A percentile compares a stretch with the other conserved stretches of the same genome.
These are phyloP conservation scores for Sorex fumeus DNA, from an alignment of 2,113 vertebrate genomes.

Conservation along the genomic window DNA sequence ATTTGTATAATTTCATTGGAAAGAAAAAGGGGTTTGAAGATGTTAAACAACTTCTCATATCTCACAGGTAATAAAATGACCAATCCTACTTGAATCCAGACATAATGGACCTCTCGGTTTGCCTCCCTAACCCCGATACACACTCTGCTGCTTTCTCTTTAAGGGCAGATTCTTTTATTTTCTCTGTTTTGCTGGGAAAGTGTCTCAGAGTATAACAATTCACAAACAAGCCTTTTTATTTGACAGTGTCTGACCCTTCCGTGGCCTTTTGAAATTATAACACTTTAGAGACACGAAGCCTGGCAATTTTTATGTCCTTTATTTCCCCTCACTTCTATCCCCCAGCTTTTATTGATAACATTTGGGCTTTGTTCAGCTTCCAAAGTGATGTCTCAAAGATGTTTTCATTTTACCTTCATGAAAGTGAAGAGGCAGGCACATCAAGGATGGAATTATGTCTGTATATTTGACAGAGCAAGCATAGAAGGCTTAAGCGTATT, in stretches of 20 bases:
- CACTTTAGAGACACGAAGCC: not conserved
- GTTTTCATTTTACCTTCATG: constrained; percentile 14
- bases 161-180: not conserved
- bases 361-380: not conserved
- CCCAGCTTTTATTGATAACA: not conserved
- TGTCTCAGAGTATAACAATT: constrained; percentile 41
- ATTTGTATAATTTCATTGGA: too few relatives aligned
- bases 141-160: not conserved
- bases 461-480: not conserved
- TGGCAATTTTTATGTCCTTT: constrained; percentile 8
- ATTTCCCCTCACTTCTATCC: not conserved
- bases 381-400: not conserved
- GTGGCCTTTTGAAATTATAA: constrained; percentile 47
- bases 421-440: not conserved
- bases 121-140: not conserved
- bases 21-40: not conserved
- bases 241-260: not conserved
- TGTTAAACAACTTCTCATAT: not conserved
- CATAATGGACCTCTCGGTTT: not conserved
- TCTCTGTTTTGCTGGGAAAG: not conserved
- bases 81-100: not conserved
- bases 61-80: not conserved
- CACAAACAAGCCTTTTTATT: constrained; percentile 15
- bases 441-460: not conserved
- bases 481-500: not conserved